These are phyloP conservation scores for Hiodon alosoides DNA, from an alignment of 2,113 vertebrate species.

Conservation along the genomic window DNA sequence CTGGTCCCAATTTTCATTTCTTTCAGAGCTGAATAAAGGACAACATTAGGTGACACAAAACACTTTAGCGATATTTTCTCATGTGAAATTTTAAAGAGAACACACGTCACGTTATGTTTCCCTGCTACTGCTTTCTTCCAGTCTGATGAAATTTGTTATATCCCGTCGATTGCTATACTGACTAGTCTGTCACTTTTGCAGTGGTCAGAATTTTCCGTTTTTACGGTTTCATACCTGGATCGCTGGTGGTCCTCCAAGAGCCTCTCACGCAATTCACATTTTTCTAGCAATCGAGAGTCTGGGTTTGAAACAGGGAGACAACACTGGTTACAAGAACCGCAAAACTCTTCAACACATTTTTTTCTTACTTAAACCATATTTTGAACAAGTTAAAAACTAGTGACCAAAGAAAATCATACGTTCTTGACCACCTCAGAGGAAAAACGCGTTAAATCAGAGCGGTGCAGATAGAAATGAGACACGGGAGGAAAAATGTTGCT, in stretches of 20 bases:
- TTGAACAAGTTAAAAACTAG: too few relatives aligned
- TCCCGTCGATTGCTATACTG: too few relatives aligned
- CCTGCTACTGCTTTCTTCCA: too few relatives aligned
- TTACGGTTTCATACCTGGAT: conserved; percentile 37
- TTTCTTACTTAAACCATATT: too few relatives aligned
- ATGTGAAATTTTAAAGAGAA: neutral
- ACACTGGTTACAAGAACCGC: neutral
- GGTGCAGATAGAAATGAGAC: too few relatives aligned
- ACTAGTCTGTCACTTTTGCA: too few relatives aligned
- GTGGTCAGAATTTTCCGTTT: neutral
- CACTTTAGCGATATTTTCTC: too few relatives aligned
- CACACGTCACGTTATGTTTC: neutral
- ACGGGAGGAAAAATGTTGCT: too few relatives aligned
- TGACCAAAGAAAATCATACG: too few relatives aligned
- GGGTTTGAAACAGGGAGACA: conserved; percentile 8
- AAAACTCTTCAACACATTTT: neutral
- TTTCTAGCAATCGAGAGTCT: conserved; percentile 58
- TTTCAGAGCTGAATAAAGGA: conserved; percentile 23
- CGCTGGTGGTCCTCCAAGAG: conserved; percentile 43
- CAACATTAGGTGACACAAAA: neutral
- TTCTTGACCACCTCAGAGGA: too few relatives aligned
- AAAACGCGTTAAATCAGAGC: too few relatives aligned
- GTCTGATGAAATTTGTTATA: too few relatives aligned
- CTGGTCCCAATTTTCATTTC: conserved; percentile 16
- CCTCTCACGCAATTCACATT: conserved; percentile 44